These are phyloP conservation scores for Empis livida DNA, from an alignment of 2,888 invertebrate species.

Conservation along the genomic window DNA sequence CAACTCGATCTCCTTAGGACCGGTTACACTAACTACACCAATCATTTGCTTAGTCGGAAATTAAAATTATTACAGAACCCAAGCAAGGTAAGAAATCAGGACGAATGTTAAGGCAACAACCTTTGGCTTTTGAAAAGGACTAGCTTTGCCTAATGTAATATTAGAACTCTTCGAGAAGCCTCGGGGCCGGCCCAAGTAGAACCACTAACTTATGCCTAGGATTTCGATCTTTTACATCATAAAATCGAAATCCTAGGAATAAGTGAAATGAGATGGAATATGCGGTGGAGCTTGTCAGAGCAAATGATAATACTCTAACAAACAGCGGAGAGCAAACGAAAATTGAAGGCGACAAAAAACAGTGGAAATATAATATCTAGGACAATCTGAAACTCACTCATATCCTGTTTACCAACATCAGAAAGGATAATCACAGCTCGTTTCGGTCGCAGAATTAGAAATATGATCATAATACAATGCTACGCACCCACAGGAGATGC, in stretches of 20 bases:
- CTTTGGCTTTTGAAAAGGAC: not conserved
- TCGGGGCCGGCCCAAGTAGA: not conserved
- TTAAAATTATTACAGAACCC: no score
- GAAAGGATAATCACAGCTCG: not conserved
- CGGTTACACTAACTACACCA: no score
- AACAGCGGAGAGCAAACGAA: not conserved
- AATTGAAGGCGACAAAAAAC: not conserved
- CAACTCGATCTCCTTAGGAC: no score
- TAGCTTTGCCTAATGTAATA: not conserved
- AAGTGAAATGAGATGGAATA: not conserved
- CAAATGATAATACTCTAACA: not conserved
- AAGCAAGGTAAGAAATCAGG: no score
- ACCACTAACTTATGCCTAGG: not conserved
- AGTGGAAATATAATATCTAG: no score
- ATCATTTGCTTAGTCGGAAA: no score
- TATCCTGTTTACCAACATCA: not conserved
- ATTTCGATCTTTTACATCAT: no score
- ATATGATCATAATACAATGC: not conserved
- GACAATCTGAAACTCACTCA: no score
- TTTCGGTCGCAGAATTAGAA: not conserved
- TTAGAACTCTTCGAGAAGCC: not conserved
- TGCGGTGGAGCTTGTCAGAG: not conserved
- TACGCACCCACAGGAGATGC: not conserved
- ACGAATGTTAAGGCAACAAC: no score
- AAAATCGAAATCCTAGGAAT: not conserved